Base-by-base conservation (phyloP, 2,888 invertebrate genomes). In the Watsonalla binaria region DNA sequence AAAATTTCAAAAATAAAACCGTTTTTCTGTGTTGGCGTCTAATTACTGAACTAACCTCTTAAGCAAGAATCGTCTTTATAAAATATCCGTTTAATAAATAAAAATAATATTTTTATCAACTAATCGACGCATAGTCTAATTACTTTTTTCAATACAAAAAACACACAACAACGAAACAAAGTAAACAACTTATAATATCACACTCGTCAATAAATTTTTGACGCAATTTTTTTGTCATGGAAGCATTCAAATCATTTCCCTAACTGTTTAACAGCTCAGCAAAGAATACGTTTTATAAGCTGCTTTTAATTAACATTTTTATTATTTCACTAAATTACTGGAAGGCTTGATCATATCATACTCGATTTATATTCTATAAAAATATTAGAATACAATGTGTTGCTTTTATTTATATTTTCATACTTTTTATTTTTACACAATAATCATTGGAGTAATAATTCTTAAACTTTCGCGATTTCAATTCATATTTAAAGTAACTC, bases 11-110 rank as follows among this genome's bases (percentile, higher is more conserved):
- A 64, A 82, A 78, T 73, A 74, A 75, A 68, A 59, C 68, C 42
- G 54, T 53, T 72, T 74, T 66, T 5, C 8, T 39, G 72, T 75
- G 75, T 74, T 72, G 67, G 80, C 82, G 78, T 81, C 84, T 84
- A 85, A 81, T 76, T 77, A 81, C 88, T 90, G 88, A 84, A 80
- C 86, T 90, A 89, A 80, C 77, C 61, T 81, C 80, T 78, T 89
- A 90, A 90, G 90, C 90, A 89, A 89, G 86, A 90, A 88, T 87
- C 90, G 90, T 90, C 90, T 90, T 88, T 90, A 82, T 85, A 85
- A 85, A 78, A 82, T 85, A 86, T 82, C 81, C 80, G 74, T 82
- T 87, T 76, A 89, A 90, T 88, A 87, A 90, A 84, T 89, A 77
- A 86, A 82, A 78, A 81, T 68, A 68, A 69, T 60, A 68, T 62